A percentile compares a stretch with the other conserved stretches of the same genome.
phyloP scores from a whole-genome alignment of 64 coral and sea anemone genomes.

The Pachyseris speciosa region DNA sequence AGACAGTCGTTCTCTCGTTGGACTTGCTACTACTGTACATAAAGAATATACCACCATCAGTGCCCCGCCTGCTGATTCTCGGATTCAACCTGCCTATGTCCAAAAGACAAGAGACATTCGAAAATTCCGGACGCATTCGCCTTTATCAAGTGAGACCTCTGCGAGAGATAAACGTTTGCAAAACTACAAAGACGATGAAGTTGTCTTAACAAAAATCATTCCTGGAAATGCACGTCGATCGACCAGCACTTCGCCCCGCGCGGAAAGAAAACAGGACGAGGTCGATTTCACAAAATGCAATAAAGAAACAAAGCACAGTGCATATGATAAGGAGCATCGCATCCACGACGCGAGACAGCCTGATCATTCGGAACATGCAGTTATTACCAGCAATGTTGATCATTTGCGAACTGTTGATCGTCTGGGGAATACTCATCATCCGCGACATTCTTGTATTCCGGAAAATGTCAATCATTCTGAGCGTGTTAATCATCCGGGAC shows the following conservation, averaged over 20 bases:
- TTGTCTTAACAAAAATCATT: background rate
- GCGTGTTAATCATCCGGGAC: background rate
- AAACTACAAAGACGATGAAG: background rate
- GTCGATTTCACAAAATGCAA: background rate
- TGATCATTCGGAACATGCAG: background rate
- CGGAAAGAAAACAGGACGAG: background rate
- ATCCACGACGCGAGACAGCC: background rate
- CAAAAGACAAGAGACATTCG: background rate
- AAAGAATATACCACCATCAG: too few species aligned
- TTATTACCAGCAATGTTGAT: background rate
- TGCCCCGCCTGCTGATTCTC: background rate
- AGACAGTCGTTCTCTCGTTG: background rate
- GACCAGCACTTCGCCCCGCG: too few species aligned
- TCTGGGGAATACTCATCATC: background rate
- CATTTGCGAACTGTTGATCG: background rate
- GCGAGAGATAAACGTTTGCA: background rate
- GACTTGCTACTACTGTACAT: too few species aligned
- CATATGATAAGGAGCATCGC: too few species aligned
- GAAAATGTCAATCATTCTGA: background rate
- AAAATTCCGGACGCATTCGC: background rate
- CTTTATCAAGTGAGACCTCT: background rate
- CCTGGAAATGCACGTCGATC: background rate
- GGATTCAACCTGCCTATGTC: background rate
- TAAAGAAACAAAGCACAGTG: too few species aligned
- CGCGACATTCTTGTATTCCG: background rate